phyloP scores from a whole-genome alignment of 2,113 vertebrate genomes.

The Mirza zaza region DNA sequence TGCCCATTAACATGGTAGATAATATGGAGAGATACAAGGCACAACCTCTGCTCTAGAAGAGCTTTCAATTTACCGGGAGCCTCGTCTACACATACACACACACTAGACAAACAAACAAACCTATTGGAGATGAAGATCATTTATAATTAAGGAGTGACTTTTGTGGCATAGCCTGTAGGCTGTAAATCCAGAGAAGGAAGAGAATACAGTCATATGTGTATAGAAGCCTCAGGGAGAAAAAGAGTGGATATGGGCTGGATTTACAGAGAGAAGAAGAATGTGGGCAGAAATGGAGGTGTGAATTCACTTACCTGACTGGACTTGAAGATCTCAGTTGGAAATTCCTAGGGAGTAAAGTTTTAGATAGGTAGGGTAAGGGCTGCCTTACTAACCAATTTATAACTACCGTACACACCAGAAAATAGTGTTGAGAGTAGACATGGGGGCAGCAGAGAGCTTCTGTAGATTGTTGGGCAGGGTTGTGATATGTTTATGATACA shows the following conservation, averaged over 20 bases:
- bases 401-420: not conserved
- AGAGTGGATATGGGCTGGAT: not conserved
- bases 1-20: not conserved
- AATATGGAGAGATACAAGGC: not conserved
- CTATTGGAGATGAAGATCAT: not conserved
- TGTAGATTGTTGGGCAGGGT: not conserved
- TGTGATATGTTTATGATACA: not conserved
- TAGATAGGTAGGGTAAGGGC: not conserved
- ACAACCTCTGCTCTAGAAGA: not conserved
- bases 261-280: not conserved
- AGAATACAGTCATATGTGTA: not conserved
- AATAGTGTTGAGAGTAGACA: not conserved
- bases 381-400: not conserved
- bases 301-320: not conserved
- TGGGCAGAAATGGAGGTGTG: not conserved
- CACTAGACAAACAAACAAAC: too few relatives aligned
- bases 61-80: not conserved
- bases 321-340: not conserved
- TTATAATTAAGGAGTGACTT: not conserved
- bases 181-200: not conserved
- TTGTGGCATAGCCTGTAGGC: not conserved
- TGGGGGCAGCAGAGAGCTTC: not conserved
- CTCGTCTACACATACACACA: rapidly evolving
- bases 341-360: not conserved
- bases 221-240: not conserved